phyloP scores from a whole-genome alignment of 1,140 invertebrate genomes.

The Melipona quadrifasciata region DNA sequence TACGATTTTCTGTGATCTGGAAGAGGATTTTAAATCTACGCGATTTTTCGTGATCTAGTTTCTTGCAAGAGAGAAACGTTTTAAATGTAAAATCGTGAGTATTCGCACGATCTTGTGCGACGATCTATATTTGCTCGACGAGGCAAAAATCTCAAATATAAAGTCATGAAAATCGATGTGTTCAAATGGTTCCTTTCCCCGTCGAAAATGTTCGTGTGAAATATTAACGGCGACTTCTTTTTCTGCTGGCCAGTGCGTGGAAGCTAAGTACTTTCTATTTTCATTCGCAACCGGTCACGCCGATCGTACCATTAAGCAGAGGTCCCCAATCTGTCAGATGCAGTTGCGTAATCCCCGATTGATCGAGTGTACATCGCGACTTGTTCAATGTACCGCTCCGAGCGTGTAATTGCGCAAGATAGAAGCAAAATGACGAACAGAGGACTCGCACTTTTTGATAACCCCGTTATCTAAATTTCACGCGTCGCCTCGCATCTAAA shows the following conservation, averaged over 20 bases:
- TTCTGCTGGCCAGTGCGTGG: background rate
- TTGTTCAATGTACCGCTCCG: slow-evolving; percentile 21
- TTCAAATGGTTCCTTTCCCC: too few relatives aligned
- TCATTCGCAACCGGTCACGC: background rate
- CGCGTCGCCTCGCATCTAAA: too few relatives aligned
- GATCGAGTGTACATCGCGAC: slow-evolving; percentile 39
- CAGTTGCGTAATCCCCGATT: slow-evolving; percentile 45
- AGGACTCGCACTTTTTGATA: too few relatives aligned
- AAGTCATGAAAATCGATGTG: background rate
- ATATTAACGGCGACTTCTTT: background rate
- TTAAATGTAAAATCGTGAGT: background rate
- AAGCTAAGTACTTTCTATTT: slow-evolving; percentile 40
- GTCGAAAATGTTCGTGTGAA: background rate
- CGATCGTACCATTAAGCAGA: slow-evolving; percentile 1
- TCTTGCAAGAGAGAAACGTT: too few relatives aligned
- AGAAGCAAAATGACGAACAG: too few relatives aligned
- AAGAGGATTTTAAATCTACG: too few relatives aligned
- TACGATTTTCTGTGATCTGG: background rate
- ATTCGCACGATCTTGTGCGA: background rate
- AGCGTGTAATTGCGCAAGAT: background rate
- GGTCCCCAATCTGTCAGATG: slow-evolving; percentile 31
- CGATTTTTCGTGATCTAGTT: too few relatives aligned
- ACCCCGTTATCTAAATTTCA: too few relatives aligned
- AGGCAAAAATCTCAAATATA: background rate
- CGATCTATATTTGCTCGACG: background rate